A percentile compares a stretch with the other conserved stretches of the same genome.
Conservation (phyloP, 2,797 vertebrate species). For the Hyperoplus lanceolatus region DNA sequence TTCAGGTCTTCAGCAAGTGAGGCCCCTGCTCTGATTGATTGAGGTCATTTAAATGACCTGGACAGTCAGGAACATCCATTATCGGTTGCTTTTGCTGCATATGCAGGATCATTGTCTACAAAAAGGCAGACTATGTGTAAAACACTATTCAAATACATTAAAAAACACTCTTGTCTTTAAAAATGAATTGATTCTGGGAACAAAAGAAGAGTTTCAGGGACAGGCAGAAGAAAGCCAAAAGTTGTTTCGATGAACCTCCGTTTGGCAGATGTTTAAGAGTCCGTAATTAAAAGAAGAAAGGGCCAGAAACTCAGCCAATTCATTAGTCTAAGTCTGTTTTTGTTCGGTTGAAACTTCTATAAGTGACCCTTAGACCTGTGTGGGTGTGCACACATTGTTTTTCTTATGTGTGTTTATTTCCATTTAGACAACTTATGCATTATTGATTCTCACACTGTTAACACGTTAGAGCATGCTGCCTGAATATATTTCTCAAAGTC, state of each 20-base stretch:
- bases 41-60: background rate
- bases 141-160: no score
- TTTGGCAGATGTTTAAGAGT: slow-evolving; percentile 12
- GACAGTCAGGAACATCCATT: background rate
- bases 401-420: slow-evolving; percentile 36
- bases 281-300: slow-evolving; percentile 3
- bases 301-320: background rate
- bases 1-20: background rate
- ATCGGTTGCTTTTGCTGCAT: background rate
- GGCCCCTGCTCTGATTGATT: background rate
- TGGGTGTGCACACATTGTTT: background rate
- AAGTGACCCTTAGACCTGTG: slow-evolving; percentile 26
- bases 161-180: slow-evolving; percentile 1
- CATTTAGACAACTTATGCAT: slow-evolving; percentile 63
- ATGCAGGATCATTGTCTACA: background rate
- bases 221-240: slow-evolving; percentile 10
- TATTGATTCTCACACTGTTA: slow-evolving; percentile 73
- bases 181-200: slow-evolving; percentile 21
- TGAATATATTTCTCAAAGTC: slow-evolving; percentile 57
- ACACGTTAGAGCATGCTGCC: slow-evolving; percentile 47
- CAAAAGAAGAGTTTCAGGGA: background rate
- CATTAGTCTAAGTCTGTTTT: slow-evolving; percentile 18
- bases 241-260: slow-evolving; percentile 28
- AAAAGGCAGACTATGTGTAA: background rate
- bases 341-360: slow-evolving; percentile 32